Base-by-base conservation (phyloP, 2,797 vertebrate genomes). In the Otus scops region DNA sequence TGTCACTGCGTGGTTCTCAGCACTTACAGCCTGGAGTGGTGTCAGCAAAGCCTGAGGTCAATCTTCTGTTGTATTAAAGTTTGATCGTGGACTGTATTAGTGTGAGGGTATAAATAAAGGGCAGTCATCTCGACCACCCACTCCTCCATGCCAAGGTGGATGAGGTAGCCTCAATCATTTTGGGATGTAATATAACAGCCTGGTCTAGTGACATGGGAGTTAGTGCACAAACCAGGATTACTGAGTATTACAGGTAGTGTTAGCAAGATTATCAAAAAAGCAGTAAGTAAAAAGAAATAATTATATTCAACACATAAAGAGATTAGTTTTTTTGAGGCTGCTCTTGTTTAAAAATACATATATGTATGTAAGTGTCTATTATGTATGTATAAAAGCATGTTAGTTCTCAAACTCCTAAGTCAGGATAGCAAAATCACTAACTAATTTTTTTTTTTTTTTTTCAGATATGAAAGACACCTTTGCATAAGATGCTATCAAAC, bases 301-400 rank as follows among this genome's bases (percentile, higher is more conserved):
- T 12, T 53, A 9, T 12, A 47, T 63, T 81, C n/a, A 50, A 2
- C 28, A 24, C 41, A 65, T 23, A 65, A 41, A 61, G 6, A 45
- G 6, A 60, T 10, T 6, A 6, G 5, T 0, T 10, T 19, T 76
- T 80, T 59, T 60, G 41, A 92, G 22, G 19, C 6, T 34, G 2
- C 7, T 88, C 15, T 54, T 85, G 14, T 54, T 87, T 75, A 61
- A 93, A 91, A 88, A 34, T 13, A 1, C 7, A 20, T 61, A 32
- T 21, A 3, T 50, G 7, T 22, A 47, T 21, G 20, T 27, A 54
- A 20, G 9, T 0, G 0, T 70, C 7, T 36, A n/a, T 67, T 84
- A 51, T n/a, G 9, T 28, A 22, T 22, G 10, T 36, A 54, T 21
- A 74, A 64, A 93, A 84, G 12, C 48, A 57, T n/a, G 32, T 75